Base-by-base conservation (phyloP, 1,140 invertebrate species). In the Drosophila quadrilineata region DNA sequence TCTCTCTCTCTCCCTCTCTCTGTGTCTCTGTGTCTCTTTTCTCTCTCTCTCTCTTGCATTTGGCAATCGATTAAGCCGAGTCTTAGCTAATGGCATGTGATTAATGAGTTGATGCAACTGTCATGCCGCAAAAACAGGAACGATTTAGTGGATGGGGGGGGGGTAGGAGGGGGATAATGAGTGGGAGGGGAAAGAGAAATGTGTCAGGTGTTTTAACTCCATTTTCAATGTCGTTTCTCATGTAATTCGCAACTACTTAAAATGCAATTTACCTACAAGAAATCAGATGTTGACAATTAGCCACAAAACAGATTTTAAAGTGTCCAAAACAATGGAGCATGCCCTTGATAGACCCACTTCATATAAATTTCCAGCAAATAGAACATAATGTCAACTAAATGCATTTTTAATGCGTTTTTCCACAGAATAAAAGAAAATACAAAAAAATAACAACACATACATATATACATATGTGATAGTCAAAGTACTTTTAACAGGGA, bases 61-160 rank as follows among this genome's bases (percentile, higher is more conserved):
- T 82, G 76, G 75, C 71, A 80, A 69, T 80, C 63, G 64, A 75
- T 71, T 68, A n/a, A 71, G 58, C 26, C 35, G 35, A 50, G 40
- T 17, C 17, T 28, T 36, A 63, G 28, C 64, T 79, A 79, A 79
- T 79, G 73, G 73, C 62, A 73, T 70, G 70, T 79, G 75, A 72
- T 79, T 80, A 75, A 79, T 75, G 76, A 71, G 66, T 22, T 58
- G 63, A 71, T 58, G 9, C 31, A 52, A 52, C 29, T 57, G 21
- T 9, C 54, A 19, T 35, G 26, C 5, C 17, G 8, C 9, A 21
- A 14, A 8, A n/a, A 26, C 22, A 1, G 26, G 28, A 19, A 41
- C 26, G 22, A 31, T 35, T 31, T 24, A 5, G 6, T 6, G 33
- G 38, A 14, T 35, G 19, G 36, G 31, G 8, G 8, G 26, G 17